phyloP scores from a whole-genome alignment of 2,797 vertebrate genomes.

The Glyptemys insculpta region DNA sequence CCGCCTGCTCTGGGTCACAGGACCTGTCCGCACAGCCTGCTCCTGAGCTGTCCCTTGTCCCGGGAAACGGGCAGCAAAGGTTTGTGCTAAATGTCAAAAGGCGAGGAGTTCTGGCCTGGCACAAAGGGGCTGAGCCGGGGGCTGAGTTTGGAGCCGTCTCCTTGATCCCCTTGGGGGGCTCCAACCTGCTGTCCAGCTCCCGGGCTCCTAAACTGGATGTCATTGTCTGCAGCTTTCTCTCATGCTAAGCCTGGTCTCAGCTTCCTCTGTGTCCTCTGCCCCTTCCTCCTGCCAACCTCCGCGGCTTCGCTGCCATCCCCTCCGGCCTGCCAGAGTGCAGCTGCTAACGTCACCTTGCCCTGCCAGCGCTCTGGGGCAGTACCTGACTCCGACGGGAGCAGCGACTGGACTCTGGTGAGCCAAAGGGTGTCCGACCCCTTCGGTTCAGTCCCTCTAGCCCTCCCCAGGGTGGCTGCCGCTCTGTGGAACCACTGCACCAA shows the following conservation, averaged over 20 bases:
- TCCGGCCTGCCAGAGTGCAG: slow-evolving; percentile 64
- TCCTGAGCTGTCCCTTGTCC: background rate
- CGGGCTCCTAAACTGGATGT: background rate
- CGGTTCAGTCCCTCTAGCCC: background rate
- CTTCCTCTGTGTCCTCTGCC: background rate
- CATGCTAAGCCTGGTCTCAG: background rate
- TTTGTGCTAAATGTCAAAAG: background rate
- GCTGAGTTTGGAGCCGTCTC: background rate
- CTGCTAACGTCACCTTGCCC: slow-evolving; percentile 67
- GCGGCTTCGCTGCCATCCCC: slow-evolving; percentile 29
- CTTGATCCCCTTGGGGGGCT: background rate
- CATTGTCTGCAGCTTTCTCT: background rate
- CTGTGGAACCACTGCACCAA: no score
- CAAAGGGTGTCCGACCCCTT: background rate
- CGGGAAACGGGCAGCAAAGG: background rate
- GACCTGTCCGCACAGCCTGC: background rate
- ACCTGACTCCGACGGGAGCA: background rate
- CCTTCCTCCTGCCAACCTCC: background rate
- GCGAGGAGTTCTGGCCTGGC: background rate
- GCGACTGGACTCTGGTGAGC: slow-evolving; percentile 38
- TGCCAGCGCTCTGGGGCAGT: slow-evolving; percentile 11
- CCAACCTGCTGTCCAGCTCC: background rate
- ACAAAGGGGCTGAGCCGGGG: background rate
- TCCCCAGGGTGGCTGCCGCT: background rate
- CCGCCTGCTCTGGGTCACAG: background rate